Conservation (phyloP, 1,140 invertebrate genomes). For the Drosophila ercepeae region DNA sequence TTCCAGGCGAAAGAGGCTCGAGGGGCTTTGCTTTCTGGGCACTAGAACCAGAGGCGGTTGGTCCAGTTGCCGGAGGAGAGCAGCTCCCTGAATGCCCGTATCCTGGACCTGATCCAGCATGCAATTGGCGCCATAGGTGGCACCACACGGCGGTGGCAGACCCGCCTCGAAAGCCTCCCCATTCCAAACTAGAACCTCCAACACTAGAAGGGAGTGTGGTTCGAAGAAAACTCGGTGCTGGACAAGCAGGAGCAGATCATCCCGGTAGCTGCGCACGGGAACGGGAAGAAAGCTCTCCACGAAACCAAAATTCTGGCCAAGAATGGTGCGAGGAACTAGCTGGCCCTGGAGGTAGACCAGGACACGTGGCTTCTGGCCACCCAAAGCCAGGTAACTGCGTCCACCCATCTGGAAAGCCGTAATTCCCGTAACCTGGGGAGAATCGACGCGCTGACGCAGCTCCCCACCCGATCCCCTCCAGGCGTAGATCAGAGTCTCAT, state of each 20-base stretch:
- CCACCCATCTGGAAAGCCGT: slow-evolving; percentile 83
- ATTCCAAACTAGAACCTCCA: slow-evolving; percentile 85
- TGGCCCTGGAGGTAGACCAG: slow-evolving; percentile 75
- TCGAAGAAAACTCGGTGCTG: slow-evolving; percentile 84
- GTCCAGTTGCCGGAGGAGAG: slow-evolving; percentile 62
- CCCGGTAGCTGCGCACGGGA: slow-evolving; percentile 83
- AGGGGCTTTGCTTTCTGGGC: slow-evolving; percentile 60
- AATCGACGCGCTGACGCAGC: slow-evolving; percentile 34
- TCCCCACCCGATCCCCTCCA: slow-evolving; percentile 42
- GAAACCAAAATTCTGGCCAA: slow-evolving; percentile 78
- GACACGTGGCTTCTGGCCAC: slow-evolving; percentile 83
- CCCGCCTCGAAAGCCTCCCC: slow-evolving; percentile 84
- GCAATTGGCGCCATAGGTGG: slow-evolving; percentile 74
- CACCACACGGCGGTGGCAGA: slow-evolving; percentile 82
- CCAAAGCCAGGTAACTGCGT: slow-evolving; percentile 84
- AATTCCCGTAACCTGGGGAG: slow-evolving; percentile 49
- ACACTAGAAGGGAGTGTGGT: slow-evolving; percentile 77
- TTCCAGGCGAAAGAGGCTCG: slow-evolving; percentile 70
- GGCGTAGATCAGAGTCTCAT: slow-evolving; percentile 52
- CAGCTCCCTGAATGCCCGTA: slow-evolving; percentile 66
- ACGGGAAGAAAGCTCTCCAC: slow-evolving; percentile 83
- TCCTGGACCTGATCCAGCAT: slow-evolving; percentile 77
- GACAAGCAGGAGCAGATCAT: slow-evolving; percentile 85
- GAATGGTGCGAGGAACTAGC: slow-evolving; percentile 67
- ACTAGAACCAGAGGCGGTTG: slow-evolving; percentile 78